A percentile compares a stretch with the other conserved stretches of the same genome.
phyloP scores from a whole-genome alignment of 2,113 vertebrate genomes.

The Heliornis fulica region DNA sequence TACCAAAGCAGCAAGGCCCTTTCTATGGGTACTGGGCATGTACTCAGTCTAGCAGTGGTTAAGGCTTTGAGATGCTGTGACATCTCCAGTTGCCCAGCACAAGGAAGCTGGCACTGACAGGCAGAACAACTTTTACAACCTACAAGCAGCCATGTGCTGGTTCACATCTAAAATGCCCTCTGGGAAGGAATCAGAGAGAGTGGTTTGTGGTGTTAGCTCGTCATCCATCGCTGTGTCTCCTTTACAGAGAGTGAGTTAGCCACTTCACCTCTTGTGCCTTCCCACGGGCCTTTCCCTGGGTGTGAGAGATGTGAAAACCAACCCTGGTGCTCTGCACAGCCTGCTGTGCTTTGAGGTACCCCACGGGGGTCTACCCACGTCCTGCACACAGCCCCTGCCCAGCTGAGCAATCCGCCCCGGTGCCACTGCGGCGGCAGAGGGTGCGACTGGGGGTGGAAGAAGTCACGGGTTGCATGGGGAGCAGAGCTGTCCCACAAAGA shows the following conservation, averaged over 20 bases:
- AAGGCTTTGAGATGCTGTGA: not conserved
- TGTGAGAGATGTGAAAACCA: not conserved
- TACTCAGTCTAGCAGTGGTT: too few species aligned
- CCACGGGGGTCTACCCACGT: rapidly evolving
- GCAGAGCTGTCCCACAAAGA: not conserved
- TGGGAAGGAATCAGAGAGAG: not conserved
- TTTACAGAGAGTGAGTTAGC: not conserved
- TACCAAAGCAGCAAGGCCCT: not conserved
- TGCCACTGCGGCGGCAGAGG: rapidly evolving
- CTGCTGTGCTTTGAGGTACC: not conserved
- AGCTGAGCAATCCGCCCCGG: rapidly evolving
- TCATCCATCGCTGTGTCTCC: rapidly evolving
- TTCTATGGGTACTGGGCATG: not conserved
- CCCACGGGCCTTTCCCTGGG: rapidly evolving
- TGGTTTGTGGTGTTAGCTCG: not conserved
- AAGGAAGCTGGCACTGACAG: not conserved
- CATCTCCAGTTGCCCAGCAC: not conserved
- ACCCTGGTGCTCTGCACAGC: not conserved
- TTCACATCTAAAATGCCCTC: not conserved
- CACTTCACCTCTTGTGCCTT: not conserved
- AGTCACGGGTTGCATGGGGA: rapidly evolving
- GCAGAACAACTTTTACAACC: not conserved
- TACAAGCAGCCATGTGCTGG: not conserved
- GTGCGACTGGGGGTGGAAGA: rapidly evolving
- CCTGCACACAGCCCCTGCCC: not conserved